These are phyloP conservation scores for Polymixis lichenea DNA, from an alignment of 2,888 invertebrate species.

Conservation along the genomic window DNA sequence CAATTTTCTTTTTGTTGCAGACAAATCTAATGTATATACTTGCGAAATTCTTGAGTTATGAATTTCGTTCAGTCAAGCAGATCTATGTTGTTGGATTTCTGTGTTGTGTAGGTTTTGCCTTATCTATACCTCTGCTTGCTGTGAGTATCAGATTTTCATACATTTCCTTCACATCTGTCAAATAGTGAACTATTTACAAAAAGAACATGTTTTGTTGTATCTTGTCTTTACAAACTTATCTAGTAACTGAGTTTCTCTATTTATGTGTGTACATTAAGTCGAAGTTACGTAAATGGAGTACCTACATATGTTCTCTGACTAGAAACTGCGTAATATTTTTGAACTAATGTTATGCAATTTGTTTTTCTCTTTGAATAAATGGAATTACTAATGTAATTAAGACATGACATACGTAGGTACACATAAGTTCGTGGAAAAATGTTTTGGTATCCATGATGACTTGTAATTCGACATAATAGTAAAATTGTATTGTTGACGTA, in stretches of 20 bases:
- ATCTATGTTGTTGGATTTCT: conserved; percentile 81
- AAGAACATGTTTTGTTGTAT: not conserved
- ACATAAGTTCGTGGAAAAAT: not conserved
- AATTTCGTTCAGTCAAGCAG: conserved; percentile 78
- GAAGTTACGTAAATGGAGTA: not conserved
- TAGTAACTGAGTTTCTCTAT: not conserved
- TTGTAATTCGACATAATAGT: not conserved
- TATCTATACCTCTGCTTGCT: conserved; percentile 70
- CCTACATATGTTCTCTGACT: too few species aligned
- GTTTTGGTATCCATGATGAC: not conserved
- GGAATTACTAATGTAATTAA: not conserved
- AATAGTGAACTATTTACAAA: not conserved
- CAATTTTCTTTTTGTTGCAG: conserved; percentile 70
- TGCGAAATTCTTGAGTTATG: conserved; percentile 77
- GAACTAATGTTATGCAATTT: not conserved
- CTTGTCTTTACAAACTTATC: not conserved
- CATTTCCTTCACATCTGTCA: not conserved
- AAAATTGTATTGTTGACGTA: not conserved
- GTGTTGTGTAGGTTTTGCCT: conserved; percentile 77
- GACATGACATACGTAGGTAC: not conserved
- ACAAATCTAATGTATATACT: conserved; percentile 76
- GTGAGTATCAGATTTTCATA: conserved; percentile 69
- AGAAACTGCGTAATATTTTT: not conserved
- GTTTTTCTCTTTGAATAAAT: not conserved
- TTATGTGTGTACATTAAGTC: not conserved